These are phyloP conservation scores for Cynaeus angustus DNA, from an alignment of 2,888 invertebrate genomes.

Conservation along the genomic window DNA sequence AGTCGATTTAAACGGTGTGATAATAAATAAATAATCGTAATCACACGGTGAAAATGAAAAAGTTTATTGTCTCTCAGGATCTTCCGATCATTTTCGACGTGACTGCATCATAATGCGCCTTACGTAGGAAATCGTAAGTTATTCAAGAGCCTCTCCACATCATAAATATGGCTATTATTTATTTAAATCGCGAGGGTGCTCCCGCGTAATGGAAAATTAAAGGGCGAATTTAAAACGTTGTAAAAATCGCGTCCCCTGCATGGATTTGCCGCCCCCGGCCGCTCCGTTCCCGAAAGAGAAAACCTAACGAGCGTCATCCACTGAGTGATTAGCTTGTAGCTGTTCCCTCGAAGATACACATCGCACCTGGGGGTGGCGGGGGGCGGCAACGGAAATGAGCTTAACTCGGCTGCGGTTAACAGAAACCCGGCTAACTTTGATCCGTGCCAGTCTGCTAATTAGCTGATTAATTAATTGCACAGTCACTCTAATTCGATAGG, in stretches of 20 bases:
- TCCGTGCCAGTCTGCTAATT: constrained; percentile 70
- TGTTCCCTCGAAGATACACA: constrained; percentile 30
- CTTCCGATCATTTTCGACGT: not conserved
- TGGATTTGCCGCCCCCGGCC: constrained; percentile 31
- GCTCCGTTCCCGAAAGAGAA: not conserved
- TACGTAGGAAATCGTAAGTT: constrained; percentile 55
- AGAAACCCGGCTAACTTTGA: constrained; percentile 64
- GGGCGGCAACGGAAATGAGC: constrained; percentile 40
- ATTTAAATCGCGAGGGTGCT: constrained; percentile 65
- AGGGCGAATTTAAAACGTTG: constrained; percentile 62
- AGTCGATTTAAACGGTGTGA: no score
- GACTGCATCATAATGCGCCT: constrained; percentile 34
- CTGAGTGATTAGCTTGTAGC: constrained; percentile 29
- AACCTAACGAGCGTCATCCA: constrained; percentile 17
- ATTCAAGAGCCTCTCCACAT: constrained; percentile 64
- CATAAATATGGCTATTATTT: constrained; percentile 67
- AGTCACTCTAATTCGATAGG: constrained; percentile 70
- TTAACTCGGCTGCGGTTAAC: constrained; percentile 47
- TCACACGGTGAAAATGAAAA: no score
- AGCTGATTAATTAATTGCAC: constrained; percentile 72
- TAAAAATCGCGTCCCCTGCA: constrained; percentile 58
- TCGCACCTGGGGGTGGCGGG: constrained; percentile 41
- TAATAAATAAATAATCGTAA: no score
- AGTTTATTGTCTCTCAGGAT: no score
- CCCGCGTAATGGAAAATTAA: constrained; percentile 60